Evolutionary conservation across 92 coral and sea anemone genomes (phyloP), one percentile per base, ranked within the genome.

Genomic region (Zoanthus gigantus): DNA sequence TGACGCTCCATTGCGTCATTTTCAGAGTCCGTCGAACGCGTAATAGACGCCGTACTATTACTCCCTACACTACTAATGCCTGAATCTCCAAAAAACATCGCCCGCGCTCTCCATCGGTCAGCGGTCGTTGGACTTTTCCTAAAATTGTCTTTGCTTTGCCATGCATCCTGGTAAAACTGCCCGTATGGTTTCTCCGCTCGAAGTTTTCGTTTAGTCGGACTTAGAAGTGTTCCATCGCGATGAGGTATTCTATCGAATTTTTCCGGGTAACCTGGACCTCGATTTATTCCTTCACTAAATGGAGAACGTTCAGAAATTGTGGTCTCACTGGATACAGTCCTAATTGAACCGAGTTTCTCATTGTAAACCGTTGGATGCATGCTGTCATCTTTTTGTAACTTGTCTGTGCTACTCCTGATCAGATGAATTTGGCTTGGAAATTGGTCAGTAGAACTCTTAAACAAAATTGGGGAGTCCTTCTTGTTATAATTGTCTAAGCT

Each of bases 11-110:
- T 92, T 63, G 76, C 65, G 56, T 95, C 98, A 34, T 37, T 66
- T 17, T 95, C 98, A 7, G 88, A 92, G 9, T 95, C 98, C 72
- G 94, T 42, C 46, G 98, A 95, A 45, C 90, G 94, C 34, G 94
- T 86, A 83, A 95, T 79, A 6, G 98, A 95, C 4, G 92, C 84
- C 18, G 87, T 84, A 46, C 98, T 95, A 15, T 82, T 79, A 63
- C 98, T 94, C 9, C 91, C 93, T 8, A 91, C 96, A 71, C 98
- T 95, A 13, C 95, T 94, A n/a, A 95, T 95, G 2, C 98, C 98
- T 2, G 98, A 95, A 83, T 95, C 98, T 0, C 96, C 98, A 12
- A 95, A 91, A 86, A 95, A 95, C 53, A 95, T 88, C 14, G 97
- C 92, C 57, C 98, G 89, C 29, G 96, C 96, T 42, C 90, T 89